Evolutionary conservation across 1,140 invertebrate species (phyloP).

Genomic region (Hesperophylax magnus): DNA sequence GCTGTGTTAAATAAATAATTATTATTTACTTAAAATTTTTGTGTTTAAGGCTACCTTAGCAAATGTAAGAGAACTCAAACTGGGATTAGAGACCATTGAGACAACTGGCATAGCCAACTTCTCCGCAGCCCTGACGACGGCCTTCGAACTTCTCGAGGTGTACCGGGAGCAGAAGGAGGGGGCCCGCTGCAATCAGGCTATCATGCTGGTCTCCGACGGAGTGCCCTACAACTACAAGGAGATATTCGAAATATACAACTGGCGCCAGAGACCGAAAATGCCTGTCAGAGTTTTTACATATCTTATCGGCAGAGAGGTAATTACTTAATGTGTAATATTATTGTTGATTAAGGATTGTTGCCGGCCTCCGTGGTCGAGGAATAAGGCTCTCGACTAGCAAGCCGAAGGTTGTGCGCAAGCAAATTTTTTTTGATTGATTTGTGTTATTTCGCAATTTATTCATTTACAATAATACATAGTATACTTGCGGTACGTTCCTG

Average conservation of each 20-base stretch:
- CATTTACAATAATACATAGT: no score
- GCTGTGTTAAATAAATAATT: neutral
- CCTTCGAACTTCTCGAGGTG: conserved; percentile 87
- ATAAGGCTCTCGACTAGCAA: no score
- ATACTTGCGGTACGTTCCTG: no score
- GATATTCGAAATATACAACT: conserved; percentile 92
- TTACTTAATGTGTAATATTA: no score
- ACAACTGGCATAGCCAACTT: conserved; percentile 96
- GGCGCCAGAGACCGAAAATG: conserved; percentile 77
- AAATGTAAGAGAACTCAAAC: conserved; percentile 89
- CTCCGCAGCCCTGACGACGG: conserved; percentile 88
- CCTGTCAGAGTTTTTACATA: conserved; percentile 97
- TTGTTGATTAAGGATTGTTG: no score
- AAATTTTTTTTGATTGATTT: no score
- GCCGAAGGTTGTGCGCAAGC: no score
- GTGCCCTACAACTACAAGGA: conserved; percentile 94
- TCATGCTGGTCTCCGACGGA: conserved; percentile 99
- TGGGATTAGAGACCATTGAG: conserved; percentile 81
- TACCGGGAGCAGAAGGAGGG: conserved; percentile 73
- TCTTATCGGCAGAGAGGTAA: conserved; percentile 92
- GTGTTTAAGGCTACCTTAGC: conserved; percentile 85
- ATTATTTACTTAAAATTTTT: conserved; percentile 41
- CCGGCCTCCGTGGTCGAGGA: no score
- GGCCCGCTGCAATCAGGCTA: conserved; percentile 84
- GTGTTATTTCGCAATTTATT: no score